Conservation (phyloP, 2,888 invertebrate genomes). For the Noctua pronuba region DNA sequence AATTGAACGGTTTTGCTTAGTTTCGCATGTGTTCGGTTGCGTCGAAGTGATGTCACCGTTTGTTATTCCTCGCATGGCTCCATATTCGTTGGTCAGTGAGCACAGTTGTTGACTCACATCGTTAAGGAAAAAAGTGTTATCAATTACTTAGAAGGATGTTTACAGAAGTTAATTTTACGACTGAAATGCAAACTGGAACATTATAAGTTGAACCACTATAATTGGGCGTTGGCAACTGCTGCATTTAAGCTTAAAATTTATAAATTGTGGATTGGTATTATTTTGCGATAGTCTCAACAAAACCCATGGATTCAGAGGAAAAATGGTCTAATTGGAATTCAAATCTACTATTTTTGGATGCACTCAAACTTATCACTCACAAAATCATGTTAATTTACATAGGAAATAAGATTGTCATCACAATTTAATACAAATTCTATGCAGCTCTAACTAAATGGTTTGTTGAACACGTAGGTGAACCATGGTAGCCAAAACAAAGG, state of each 20-base stretch:
- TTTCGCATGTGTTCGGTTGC: conserved; percentile 75
- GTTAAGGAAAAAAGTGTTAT: conserved; percentile 76
- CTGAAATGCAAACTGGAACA: conserved; percentile 48
- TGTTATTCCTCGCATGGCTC: conserved; percentile 82
- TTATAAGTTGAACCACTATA: conserved; percentile 15
- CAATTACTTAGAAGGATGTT: conserved; percentile 66
- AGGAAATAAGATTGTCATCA: conserved; percentile 52
- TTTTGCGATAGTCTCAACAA: not conserved
- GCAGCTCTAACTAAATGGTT: conserved; percentile 76
- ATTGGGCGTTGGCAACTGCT: not conserved
- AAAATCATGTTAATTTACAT: conserved; percentile 43
- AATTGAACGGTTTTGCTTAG: conserved; percentile 67
- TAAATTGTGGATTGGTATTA: not conserved
- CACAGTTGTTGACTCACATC: conserved; percentile 80
- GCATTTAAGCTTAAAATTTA: not conserved
- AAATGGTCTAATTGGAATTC: not conserved
- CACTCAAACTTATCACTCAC: conserved; percentile 17
- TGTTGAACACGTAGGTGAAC: conserved; percentile 81
- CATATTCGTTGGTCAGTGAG: conserved; percentile 78
- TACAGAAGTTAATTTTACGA: conserved; percentile 57
- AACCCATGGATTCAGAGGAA: not conserved
- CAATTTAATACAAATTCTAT: conserved; percentile 67
- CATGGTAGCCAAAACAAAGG: conserved; percentile 86
- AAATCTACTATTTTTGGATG: not conserved
- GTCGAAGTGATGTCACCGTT: conserved; percentile 87